Base-by-base conservation (phyloP, 2,797 vertebrate species). In the Cyprinella venusta region DNA sequence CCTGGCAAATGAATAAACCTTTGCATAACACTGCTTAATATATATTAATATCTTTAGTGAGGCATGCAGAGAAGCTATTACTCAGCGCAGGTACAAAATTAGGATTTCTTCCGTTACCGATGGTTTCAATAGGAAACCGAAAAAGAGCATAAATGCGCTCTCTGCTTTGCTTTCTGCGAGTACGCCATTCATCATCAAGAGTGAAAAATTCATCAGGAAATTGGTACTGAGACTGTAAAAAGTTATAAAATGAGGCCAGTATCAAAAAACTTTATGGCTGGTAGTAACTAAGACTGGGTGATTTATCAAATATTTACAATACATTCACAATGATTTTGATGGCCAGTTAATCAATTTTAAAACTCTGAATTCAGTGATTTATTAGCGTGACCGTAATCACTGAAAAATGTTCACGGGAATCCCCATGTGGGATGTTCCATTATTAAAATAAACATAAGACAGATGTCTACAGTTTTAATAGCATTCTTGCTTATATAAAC, bases 21-120 rank as follows among this genome's bases (percentile, higher is more conserved):
- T 54, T 67, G 50, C 61, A 40, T 77, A 65, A 80, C 24, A 75
- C 54, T 67, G 61, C 83, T 75, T 76, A 64, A 82, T 84, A 83
- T 86, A 78, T 80, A 82, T 84, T 85, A 82, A 84, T 82, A 85
- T 65, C 33, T 82, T 84, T 89, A 71, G 30, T 79, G 65, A 82
- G 75, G 78, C 82, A 77, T 81, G 70, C n/a, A 70, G 45, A 42
- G 33, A 70, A 84, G 82, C 56, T 80, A 75, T 84, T 83, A 80
- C 81, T 80, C 70, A 54, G 42, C 4, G 19, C 45, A 63, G 81
- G 81, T 76, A 76, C 65, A 82, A 87, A 67, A 50, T 82, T 76
- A 78, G 38, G 36, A 81, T 69, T 70, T 81, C 15, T 84, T 56
- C 36, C 45, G 15, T 84, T 74, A 78, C 76, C 83, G 85, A 83